Base-by-base conservation (phyloP, 2,888 invertebrate genomes). In the Synanthedon myopaeformis region DNA sequence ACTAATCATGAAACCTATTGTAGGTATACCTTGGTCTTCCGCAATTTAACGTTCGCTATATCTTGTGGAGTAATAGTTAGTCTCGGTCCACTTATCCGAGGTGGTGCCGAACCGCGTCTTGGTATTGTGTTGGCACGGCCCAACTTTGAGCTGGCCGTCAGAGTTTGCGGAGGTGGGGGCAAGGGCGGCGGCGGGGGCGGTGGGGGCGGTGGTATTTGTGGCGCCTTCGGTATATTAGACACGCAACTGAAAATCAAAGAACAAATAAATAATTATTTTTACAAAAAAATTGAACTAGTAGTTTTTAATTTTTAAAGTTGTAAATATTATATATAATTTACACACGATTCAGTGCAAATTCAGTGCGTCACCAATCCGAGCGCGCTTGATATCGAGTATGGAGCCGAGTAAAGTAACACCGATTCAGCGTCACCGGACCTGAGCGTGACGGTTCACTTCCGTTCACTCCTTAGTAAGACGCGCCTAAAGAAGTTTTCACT, bases 21-120 rank as follows among this genome's bases (percentile, higher is more conserved):
- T 0, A 0, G 5, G 49, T 19, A 41, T 61, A 84, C 86, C 80
- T 78, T 84, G 14, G 85, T 69, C 65, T 84, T 87, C 56, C 85
- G 75, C 52, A 87, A 63, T 58, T 86, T 87, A 13, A 87, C 86
- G 58, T 84, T 86, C 6, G 86, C 86, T 3, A 87, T 86, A 54
- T 87, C 86, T 54, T 86, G 76, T 4, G 87, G 86, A 4, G 86
- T 87, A 58, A 87, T 87, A 1, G 85, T 70, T 11, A 84, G 67
- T 35, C 85, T 66, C 0, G 82, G 85, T 8, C 68, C 77, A 1
- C 68, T 59, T 42, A 77, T 76, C 55, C 82, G 65, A 0, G 82
- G 76, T 0, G 86, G 86, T 0, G 85, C 86, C 0, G 86, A 84
- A 1, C 82, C 83, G 57, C 82, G 82, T 3, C 86, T 66, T 0